Evolutionary conservation across 2,113 vertebrate species (phyloP).

Genomic region (Pseudolaguvia tuberculata): DNA sequence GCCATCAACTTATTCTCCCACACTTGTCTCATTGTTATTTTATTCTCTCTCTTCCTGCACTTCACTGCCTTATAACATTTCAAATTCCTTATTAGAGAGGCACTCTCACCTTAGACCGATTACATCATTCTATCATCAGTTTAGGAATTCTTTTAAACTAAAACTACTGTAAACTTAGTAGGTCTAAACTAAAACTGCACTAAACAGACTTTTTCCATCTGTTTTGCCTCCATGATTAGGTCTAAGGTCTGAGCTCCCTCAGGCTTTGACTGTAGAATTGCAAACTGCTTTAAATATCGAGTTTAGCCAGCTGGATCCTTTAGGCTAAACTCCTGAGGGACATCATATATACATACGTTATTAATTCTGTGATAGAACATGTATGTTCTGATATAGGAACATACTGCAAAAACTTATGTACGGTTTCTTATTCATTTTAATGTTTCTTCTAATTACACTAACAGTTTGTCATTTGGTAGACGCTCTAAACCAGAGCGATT

Average conservation of each 20-base stretch:
- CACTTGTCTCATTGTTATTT: not conserved
- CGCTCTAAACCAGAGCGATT: no score
- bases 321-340: slow-evolving; percentile 14
- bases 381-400: no score
- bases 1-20: not conserved
- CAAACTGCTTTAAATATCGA: slow-evolving; percentile 27
- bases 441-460: no score
- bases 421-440: no score
- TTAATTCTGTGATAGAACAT: slow-evolving; percentile 20
- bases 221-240: not conserved
- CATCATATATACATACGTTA: slow-evolving; percentile 6
- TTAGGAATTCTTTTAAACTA: not conserved
- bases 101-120: not conserved
- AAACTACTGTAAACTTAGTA: not conserved
- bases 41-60: not conserved
- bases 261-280: slow-evolving; percentile 29
- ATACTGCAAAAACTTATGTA: not conserved
- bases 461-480: no score
- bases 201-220: slow-evolving; percentile 21
- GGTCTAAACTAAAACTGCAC: not conserved
- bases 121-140: not conserved
- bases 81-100: not conserved
- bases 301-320: slow-evolving; percentile 34
- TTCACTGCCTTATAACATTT: not conserved
- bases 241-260: slow-evolving; percentile 14